A percentile compares a stretch with the other conserved stretches of the same genome.
phyloP scores from a whole-genome alignment of 2,797 vertebrate genomes.

The Avahi laniger region DNA sequence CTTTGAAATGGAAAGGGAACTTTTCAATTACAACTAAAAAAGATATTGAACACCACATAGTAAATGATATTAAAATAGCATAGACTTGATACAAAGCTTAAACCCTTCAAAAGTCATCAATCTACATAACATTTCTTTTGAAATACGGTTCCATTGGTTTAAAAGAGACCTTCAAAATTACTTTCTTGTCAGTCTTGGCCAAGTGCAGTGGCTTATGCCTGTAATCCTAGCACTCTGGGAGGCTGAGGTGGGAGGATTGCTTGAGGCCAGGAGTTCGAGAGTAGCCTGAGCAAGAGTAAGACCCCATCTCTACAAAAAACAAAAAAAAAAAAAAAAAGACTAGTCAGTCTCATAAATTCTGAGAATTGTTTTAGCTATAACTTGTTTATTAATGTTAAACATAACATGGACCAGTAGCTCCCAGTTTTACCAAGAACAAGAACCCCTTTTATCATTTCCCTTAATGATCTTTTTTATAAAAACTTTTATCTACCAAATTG shows the following conservation, averaged over 20 bases:
- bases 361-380: not conserved
- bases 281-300: not conserved
- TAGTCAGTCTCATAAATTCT: not conserved
- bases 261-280: not conserved
- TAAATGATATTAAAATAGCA: constrained; percentile 24
- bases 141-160: not conserved
- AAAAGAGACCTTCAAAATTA: not conserved
- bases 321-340: too few species aligned
- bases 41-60: not conserved
- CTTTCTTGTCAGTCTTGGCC: not conserved
- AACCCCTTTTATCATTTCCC: not conserved
- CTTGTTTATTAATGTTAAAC: constrained; percentile 4
- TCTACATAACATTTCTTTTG: not conserved
- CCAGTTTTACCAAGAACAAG: not conserved
- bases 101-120: not conserved
- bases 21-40: constrained; percentile 18
- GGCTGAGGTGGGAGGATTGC: not conserved
- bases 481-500: not conserved
- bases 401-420: not conserved
- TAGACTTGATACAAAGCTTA: not conserved
- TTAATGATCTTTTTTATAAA: not conserved
- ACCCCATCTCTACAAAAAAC: not conserved
- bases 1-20: constrained; percentile 21
- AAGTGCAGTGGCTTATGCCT: not conserved
- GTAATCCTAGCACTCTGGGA: not conserved